Evolutionary conservation across 1,140 invertebrate species (phyloP), one percentile per base, ranked within the genome.

Genomic region (Sesamia nonagrioides): DNA sequence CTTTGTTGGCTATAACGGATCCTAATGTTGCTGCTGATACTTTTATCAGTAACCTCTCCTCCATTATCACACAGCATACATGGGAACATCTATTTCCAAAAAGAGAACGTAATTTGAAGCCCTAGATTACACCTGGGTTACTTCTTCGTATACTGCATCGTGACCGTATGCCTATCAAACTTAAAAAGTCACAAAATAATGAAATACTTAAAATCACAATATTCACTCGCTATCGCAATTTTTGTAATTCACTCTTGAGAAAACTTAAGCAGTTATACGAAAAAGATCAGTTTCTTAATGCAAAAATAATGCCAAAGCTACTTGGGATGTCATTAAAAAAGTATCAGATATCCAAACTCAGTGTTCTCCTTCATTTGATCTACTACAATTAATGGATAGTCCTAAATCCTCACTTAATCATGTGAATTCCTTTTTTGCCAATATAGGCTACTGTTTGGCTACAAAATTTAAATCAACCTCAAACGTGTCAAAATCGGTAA

Each of bases 241-340:
- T 61, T 9, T 35, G 27, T 5, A 61, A 61, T 35, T n/a, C 27
- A 0, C 13, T 61, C 2, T 1, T 61, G 7, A 35, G 15, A 37
- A 61, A 61, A 61, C 33, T 61, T 7, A 61, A 61, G 37, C 27
- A 13, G 0, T 8, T 33, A 2, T 17, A 61, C 27, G 58, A 61
- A n/a, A 37, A 35, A 15, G 27, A 61, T 5, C 21, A 17, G 35
- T 35, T 61, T n/a, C 8, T 0, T 1, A 61, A 61, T n/a, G 27
- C 58, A 7, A 61, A 61, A 61, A 61, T 35, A 37, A 61, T 37
- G 13, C 9, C 2, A 61, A 37, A 33, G 27, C 58, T 37, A 61
- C 33, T 6, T 37, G 58, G 58, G 37, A 61, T 4, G 58, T 35
- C 0, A 37, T 61, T 17, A 61, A 61, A 17, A 15, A 37, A 61